Base-by-base conservation (phyloP, 1,140 invertebrate species). In the honey bee (Apis mellifera) region DNA sequence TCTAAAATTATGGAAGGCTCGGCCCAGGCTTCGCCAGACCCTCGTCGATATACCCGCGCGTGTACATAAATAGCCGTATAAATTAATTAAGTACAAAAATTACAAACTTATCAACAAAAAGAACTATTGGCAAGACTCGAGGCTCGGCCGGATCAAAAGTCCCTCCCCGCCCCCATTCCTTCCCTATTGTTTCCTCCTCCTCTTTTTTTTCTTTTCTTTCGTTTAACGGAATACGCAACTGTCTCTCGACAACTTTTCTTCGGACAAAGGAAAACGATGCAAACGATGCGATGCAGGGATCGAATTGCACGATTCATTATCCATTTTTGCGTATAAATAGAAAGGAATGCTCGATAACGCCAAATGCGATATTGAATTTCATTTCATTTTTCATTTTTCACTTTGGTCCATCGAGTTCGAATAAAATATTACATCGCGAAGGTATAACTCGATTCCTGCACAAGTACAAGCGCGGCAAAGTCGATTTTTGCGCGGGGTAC, bases 81-180 rank as follows among this genome's bases (percentile, higher is more conserved):
- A 93, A 94, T 93, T 94, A 94, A 94, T 94, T 94, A 94, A 94
- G 93, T 94, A 94, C 93, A 94, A 94, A 93, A 94, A 94, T 94
- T 94, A 94, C 92, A 94, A 94, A 94, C 93, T 93, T 92, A 94
- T 92, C 92, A 94, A 94, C 92, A 91, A 92, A 94, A 42, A 32
- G 2, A 32, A 32, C 92, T 90, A 93, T 94, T 94, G 92, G 93
- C 93, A 94, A 94, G 92, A 93, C 93, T 91, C 32, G 86, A 60
- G 83, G 70, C 59, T 88, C 76, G 66, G 78, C 72, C 86, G 75
- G 76, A 85, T 88, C 59, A 83, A 76, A 54, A 76, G 55, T 69
- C 75, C 69, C 19, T 19, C 26, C 21, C 26, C 26, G 1, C 26
- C 26, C 1, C 26, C 26, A n/a, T n/a, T n/a, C 55, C 2, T 69